phyloP scores from a whole-genome alignment of 2,888 invertebrate genomes.

The Malacosoma neustria region DNA sequence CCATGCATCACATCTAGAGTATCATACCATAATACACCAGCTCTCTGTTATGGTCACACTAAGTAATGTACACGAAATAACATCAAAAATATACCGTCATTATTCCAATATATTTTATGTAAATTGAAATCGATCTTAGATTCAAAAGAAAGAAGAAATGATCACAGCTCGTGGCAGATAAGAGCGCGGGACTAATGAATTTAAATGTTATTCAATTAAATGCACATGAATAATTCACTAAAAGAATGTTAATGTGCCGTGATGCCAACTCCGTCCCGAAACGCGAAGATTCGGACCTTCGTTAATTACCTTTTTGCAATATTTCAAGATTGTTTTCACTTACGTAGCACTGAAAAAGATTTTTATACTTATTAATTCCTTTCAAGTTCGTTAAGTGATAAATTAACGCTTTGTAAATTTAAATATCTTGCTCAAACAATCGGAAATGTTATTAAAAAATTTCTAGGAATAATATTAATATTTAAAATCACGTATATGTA shows the following conservation, averaged over 20 bases:
- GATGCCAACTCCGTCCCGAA: slow-evolving; percentile 35
- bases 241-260: slow-evolving; percentile 55
- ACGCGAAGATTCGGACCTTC: slow-evolving; percentile 38
- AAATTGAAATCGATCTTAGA: not conserved
- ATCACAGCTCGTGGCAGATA: slow-evolving; percentile 13
- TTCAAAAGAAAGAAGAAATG: not conserved
- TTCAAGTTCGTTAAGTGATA: not conserved
- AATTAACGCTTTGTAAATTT: not conserved
- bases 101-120: too few relatives aligned
- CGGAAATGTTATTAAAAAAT: too few relatives aligned
- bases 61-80: too few relatives aligned
- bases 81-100: too few relatives aligned
- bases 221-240: slow-evolving; percentile 66
- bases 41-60: too few relatives aligned
- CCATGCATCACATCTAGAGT: too few relatives aligned
- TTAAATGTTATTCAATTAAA: slow-evolving; percentile 67
- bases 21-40: too few relatives aligned
- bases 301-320: slow-evolving; percentile 44
- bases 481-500: too few relatives aligned
- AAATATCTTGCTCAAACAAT: too few relatives aligned
- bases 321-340: not conserved
- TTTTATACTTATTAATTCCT: not conserved
- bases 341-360: not conserved
- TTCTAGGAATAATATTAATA: too few relatives aligned
- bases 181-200: slow-evolving; percentile 47